These are phyloP conservation scores for Clarias platycephalus DNA, from an alignment of 2,797 vertebrate species.

Conservation along the genomic window DNA sequence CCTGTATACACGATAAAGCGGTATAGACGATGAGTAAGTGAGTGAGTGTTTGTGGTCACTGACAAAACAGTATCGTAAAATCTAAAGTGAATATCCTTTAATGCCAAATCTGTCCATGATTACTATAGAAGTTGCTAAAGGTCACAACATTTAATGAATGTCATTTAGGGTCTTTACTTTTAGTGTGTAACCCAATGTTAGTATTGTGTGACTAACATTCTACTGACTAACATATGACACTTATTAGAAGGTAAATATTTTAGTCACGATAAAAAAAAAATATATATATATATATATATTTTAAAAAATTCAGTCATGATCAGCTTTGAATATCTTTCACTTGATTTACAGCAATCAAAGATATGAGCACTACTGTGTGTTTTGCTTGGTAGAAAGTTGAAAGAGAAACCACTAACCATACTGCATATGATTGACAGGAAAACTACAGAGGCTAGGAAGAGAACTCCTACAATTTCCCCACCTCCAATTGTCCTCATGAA, in stretches of 20 bases:
- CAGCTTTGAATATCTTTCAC: background rate
- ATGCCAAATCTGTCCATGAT: background rate
- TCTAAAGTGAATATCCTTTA: background rate
- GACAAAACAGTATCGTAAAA: background rate
- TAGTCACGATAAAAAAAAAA: background rate
- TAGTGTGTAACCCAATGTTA: background rate
- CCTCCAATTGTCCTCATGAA: constrained; percentile 84
- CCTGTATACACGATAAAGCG: too few relatives aligned
- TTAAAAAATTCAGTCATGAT: background rate
- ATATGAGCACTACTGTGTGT: too few relatives aligned
- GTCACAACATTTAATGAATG: background rate
- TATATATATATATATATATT: too few relatives aligned
- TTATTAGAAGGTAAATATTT: background rate
- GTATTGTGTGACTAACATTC: too few relatives aligned
- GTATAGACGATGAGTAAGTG: too few relatives aligned
- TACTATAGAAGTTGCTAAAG: background rate
- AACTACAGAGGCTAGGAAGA: constrained; percentile 70
- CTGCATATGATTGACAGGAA: constrained; percentile 66
- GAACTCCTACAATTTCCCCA: constrained; percentile 61
- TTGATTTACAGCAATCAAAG: background rate
- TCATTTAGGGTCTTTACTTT: background rate
- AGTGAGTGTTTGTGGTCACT: background rate
- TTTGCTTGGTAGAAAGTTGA: background rate
- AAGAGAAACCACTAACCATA: constrained; percentile 2
- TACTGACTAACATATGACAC: too few relatives aligned